These are phyloP conservation scores for Plebejus argus DNA, from an alignment of 2,888 invertebrate species.

Conservation along the genomic window DNA sequence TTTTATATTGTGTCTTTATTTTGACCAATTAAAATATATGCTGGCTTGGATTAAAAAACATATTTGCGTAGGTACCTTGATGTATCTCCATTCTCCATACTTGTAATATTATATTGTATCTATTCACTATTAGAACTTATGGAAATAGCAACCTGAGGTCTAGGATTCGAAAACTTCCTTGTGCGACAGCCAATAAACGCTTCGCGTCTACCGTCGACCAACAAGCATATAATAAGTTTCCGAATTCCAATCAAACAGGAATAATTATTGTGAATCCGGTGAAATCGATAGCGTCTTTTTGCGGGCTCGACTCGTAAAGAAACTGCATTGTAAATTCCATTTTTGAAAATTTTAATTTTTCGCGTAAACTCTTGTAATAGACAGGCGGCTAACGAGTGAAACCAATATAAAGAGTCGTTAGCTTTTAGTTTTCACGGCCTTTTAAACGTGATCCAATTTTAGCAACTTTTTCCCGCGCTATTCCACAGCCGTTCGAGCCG, in stretches of 20 bases:
- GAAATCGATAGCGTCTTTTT: constrained; percentile 29
- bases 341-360: constrained; percentile 9
- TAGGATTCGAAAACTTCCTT: no score
- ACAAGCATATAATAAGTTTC: not conserved
- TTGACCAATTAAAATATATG: not conserved
- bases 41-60: no score
- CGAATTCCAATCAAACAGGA: not conserved
- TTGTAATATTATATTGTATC: no score
- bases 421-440: constrained; percentile 7
- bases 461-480: not conserved
- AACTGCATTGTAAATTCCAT: not conserved
- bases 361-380: constrained; percentile 14
- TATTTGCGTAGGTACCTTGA: no score
- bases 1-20: not conserved
- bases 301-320: not conserved
- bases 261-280: no score
- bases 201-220: not conserved
- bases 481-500: not conserved
- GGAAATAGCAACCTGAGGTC: no score
- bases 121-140: no score
- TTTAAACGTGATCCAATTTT: constrained; percentile 25
- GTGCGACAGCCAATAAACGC: not conserved
- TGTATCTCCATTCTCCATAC: no score
- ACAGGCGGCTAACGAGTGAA: constrained; percentile 18
- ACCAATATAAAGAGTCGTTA: constrained; percentile 25